A percentile compares a stretch with the other conserved stretches of the same genome.
These are phyloP conservation scores for Trichechus manatus DNA, from an alignment of 2,113 vertebrate species.

Conservation along the genomic window DNA sequence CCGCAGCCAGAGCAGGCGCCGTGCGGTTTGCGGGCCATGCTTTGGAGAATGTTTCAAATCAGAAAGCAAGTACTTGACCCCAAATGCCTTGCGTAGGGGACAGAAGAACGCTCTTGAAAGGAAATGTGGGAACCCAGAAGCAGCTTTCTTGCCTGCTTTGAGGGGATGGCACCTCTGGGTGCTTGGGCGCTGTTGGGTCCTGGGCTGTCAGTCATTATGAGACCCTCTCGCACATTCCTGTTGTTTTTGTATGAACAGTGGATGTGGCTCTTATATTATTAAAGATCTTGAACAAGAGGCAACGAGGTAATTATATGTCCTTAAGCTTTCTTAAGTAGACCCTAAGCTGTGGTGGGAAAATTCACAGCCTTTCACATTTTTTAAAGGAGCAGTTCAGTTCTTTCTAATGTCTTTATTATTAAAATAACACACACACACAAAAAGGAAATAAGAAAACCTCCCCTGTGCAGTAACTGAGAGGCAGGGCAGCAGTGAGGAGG, in stretches of 20 bases:
- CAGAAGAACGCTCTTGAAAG: not conserved
- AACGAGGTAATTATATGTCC: not conserved
- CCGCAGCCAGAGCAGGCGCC: not conserved
- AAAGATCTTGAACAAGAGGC: not conserved
- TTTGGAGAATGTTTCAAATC: not conserved
- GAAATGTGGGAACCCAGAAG: not conserved
- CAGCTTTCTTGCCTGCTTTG: not conserved
- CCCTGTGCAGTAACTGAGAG: not conserved
- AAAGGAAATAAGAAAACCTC: not conserved
- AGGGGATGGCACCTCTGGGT: accelerated
- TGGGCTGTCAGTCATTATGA: not conserved
- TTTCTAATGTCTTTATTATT: not conserved
- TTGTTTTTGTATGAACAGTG: accelerated
- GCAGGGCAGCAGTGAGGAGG: accelerated
- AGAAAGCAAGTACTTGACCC: not conserved
- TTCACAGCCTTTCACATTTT: not conserved
- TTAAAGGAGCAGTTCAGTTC: not conserved
- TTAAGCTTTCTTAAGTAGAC: not conserved
- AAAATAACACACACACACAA: not conserved
- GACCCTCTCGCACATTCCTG: accelerated
- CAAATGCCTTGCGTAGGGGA: accelerated
- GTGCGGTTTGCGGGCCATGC: not conserved
- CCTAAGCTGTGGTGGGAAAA: not conserved
- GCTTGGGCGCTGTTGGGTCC: not conserved
- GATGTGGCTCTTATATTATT: accelerated